Conservation (phyloP, 2,113 vertebrate genomes). For the Etheostoma cragini region DNA sequence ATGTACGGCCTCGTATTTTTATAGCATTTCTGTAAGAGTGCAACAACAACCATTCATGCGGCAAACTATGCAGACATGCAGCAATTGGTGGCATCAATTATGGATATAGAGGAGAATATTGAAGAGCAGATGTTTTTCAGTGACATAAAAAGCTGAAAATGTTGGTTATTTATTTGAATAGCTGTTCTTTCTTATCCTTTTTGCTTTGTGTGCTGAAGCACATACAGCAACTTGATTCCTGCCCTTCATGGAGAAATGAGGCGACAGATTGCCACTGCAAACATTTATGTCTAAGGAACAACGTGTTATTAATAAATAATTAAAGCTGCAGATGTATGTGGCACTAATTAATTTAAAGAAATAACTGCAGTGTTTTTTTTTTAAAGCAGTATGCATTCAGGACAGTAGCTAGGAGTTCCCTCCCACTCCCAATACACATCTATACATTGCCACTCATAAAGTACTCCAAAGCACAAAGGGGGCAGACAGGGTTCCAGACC, state of each 20-base stretch:
- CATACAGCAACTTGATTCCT: background rate
- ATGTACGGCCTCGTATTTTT: conserved; percentile 15
- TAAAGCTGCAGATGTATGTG: background rate
- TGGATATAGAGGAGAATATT: conserved; percentile 5
- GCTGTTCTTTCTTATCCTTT: background rate
- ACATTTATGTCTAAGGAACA: background rate
- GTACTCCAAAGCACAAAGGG: too few relatives aligned
- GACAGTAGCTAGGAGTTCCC: background rate
- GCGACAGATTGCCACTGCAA: background rate
- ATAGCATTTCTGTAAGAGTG: conserved; percentile 1
- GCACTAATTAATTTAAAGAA: background rate
- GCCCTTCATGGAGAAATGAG: background rate
- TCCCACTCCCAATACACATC: too few relatives aligned
- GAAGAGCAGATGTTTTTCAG: conserved; percentile 16
- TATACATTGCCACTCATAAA: too few relatives aligned
- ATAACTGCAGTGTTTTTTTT: background rate
- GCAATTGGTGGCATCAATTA: background rate
- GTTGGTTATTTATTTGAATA: conserved; percentile 3
- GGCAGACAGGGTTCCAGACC: too few relatives aligned
- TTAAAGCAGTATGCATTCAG: background rate
- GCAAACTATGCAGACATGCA: background rate
- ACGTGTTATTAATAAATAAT: background rate
- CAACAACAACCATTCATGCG: background rate
- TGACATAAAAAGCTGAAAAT: background rate
- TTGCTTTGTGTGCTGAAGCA: background rate